These are phyloP conservation scores for Machimus rusticus DNA, from an alignment of 2,888 invertebrate species.

Conservation along the genomic window DNA sequence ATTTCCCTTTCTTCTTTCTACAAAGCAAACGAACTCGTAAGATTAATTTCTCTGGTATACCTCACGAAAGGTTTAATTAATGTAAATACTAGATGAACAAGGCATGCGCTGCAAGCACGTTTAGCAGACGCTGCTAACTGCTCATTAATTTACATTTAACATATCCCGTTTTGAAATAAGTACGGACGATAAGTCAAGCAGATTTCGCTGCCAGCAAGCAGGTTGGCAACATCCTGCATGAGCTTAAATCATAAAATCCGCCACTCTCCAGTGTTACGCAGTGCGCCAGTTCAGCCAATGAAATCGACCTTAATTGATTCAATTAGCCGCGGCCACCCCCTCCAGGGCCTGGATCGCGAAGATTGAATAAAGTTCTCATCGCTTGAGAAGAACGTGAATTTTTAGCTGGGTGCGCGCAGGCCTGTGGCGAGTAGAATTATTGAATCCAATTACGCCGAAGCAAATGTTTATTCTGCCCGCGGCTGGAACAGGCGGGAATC, in stretches of 20 bases:
- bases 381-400: background rate
- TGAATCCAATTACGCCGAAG: conserved; percentile 8
- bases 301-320: conserved; percentile 19
- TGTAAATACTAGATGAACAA: background rate
- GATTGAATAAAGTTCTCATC: background rate
- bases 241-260: background rate
- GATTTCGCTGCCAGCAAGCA: background rate
- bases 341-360: background rate
- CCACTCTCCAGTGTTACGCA: background rate
- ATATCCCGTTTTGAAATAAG: background rate
- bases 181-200: background rate
- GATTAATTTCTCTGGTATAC: background rate
- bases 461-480: background rate
- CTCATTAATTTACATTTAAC: background rate
- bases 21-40: background rate
- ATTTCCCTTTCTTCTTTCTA: background rate
- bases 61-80: background rate
- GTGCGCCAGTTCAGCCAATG: background rate
- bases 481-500: background rate
- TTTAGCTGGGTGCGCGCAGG: background rate
- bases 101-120: background rate
- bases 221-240: background rate
- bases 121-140: background rate
- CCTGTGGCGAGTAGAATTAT: background rate
- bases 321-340: background rate